These are phyloP conservation scores for Scylla paramamosain DNA, from an alignment of 1,140 invertebrate genomes.

Conservation along the genomic window DNA sequence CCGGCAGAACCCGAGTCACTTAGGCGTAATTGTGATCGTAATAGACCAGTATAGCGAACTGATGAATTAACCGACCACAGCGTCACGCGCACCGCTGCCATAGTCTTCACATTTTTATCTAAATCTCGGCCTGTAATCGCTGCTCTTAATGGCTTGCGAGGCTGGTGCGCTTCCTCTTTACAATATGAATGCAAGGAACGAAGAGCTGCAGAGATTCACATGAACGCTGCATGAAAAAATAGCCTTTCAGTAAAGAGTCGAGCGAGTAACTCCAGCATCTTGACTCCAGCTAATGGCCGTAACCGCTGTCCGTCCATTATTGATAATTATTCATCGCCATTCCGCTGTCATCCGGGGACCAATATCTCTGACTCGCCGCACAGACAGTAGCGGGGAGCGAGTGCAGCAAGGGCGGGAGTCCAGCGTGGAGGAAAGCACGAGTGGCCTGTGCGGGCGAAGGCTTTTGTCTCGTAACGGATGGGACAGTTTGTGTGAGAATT, in stretches of 20 bases:
- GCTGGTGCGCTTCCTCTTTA: too few relatives aligned
- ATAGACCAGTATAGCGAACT: slow-evolving; percentile 68
- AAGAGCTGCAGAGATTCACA: too few relatives aligned
- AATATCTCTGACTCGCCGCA: slow-evolving; percentile 51
- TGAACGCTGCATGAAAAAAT: too few relatives aligned
- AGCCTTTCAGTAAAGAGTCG: too few relatives aligned
- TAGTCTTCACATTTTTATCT: not conserved
- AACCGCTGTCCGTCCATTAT: slow-evolving; percentile 74
- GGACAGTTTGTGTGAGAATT: slow-evolving; percentile 50
- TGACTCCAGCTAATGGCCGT: slow-evolving; percentile 67
- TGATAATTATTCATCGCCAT: slow-evolving; percentile 74
- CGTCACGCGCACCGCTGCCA: slow-evolving; percentile 39
- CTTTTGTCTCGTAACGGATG: slow-evolving; percentile 32
- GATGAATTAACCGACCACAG: slow-evolving; percentile 68
- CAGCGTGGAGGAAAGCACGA: too few relatives aligned
- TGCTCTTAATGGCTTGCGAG: too few relatives aligned
- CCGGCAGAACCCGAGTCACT: slow-evolving; percentile 68
- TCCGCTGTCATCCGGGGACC: slow-evolving; percentile 61
- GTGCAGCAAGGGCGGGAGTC: slow-evolving; percentile 24
- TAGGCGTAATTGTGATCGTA: slow-evolving; percentile 74
- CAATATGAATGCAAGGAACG: too few relatives aligned
- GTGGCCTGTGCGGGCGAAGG: not conserved
- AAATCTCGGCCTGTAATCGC: too few relatives aligned
- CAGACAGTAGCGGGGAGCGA: not conserved
- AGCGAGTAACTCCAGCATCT: slow-evolving; percentile 28